Evolutionary conservation across 23 tunicate species (phyloP).

Genomic region (Halocynthia aurantium): DNA sequence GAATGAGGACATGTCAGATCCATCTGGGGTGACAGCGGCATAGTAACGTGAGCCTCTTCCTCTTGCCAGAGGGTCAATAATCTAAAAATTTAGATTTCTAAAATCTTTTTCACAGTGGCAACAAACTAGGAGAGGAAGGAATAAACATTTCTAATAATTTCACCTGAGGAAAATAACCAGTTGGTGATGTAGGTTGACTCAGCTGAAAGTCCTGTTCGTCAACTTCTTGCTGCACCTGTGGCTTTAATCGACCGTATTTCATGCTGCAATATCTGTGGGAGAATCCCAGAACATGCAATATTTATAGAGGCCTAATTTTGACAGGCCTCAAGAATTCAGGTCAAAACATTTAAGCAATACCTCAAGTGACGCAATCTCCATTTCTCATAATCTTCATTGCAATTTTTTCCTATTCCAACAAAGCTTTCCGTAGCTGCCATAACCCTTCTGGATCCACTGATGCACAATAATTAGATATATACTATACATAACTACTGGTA

Average conservation of each 20-base stretch:
- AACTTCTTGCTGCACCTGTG: conserved; percentile 62
- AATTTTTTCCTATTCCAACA: conserved; percentile 91
- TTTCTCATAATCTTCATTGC: conserved; percentile 68
- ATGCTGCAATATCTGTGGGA: conserved; percentile 56
- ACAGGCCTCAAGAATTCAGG: not conserved
- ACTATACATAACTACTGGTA: not conserved
- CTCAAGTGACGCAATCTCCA: conserved; percentile 78
- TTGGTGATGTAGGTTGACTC: conserved; percentile 66
- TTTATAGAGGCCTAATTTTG: not conserved
- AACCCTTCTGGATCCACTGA: conserved; percentile 76
- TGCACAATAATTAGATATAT: not conserved
- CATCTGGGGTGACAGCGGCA: conserved; percentile 62
- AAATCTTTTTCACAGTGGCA: not conserved
- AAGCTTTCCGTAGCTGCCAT: conserved; percentile 81
- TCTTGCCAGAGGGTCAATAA: conserved; percentile 67
- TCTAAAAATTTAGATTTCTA: conserved; percentile 19
- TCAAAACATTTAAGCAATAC: conserved; percentile 1
- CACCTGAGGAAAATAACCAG: conserved; percentile 19
- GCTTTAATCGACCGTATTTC: conserved; percentile 68
- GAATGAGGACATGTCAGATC: conserved; percentile 23
- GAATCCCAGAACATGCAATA: too few species aligned
- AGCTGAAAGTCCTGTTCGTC: conserved; percentile 57
- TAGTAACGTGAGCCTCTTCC: conserved; percentile 22
- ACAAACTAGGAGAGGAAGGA: not conserved
- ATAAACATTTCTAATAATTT: not conserved